Conservation (phyloP, 2,797 vertebrate species). For the Phoxinus dragarum region DNA sequence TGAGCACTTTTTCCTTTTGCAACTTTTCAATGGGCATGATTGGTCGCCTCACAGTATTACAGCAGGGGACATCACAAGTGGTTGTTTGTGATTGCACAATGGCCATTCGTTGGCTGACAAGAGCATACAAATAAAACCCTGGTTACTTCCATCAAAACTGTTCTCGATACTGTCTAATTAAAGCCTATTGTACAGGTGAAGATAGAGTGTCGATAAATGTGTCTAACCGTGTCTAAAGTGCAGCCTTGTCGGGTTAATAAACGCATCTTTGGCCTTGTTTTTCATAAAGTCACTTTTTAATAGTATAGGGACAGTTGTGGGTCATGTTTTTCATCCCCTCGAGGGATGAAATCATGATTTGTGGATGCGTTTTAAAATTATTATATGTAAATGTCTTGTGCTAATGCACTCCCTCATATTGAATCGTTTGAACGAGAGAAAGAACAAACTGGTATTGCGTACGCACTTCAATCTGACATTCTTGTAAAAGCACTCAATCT, state of each 20-base stretch:
- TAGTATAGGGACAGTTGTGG: neutral
- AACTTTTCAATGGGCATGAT: neutral
- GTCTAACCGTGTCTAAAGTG: neutral
- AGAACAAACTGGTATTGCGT: neutral
- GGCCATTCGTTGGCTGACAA: neutral
- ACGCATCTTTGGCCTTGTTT: neutral
- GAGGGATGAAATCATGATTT: too few relatives aligned
- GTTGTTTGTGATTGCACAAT: conserved; percentile 2
- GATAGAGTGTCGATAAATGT: neutral
- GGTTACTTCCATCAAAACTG: neutral
- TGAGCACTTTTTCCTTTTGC: neutral
- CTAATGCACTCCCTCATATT: too few relatives aligned
- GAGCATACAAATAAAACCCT: neutral
- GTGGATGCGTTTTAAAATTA: too few relatives aligned
- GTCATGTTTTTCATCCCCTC: neutral
- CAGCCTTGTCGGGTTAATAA: neutral
- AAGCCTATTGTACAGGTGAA: neutral
- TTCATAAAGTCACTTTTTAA: neutral
- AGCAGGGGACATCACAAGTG: neutral
- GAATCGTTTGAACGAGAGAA: neutral
- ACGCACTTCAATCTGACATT: neutral
- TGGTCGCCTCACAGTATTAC: neutral
- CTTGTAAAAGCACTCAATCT: conserved; percentile 10
- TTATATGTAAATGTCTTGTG: too few relatives aligned
- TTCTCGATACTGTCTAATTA: neutral